Evolutionary conservation across 2,888 invertebrate genomes (phyloP), one percentile per base, ranked within the genome.

Genomic region (Gastracanthus pulcherrimus): DNA sequence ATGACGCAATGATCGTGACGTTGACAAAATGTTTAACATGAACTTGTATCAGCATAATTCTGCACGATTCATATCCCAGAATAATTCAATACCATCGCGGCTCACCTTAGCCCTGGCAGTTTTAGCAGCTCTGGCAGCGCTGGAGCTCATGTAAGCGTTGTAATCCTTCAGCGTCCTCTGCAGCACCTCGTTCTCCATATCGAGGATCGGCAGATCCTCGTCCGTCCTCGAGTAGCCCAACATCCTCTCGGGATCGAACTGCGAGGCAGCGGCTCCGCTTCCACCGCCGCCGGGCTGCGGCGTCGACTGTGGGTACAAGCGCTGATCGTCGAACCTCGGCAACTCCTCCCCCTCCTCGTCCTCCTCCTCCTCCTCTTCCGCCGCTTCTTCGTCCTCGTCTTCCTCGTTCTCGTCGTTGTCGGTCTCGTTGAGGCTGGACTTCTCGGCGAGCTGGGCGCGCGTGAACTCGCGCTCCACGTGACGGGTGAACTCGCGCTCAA

Each of bases 131-230:
- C 19, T 77, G 5, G 36, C 72, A 4, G 48, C 76, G 71, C 84
- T 87, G 16, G 88, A 87, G 66, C 87, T 85, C 86, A 89, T 86
- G 81, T 89, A 90, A 9, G 88, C 87, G 58, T 89, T 89, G 84
- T 90, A 90, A 72, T 89, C 89, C 82, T 89, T 86, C 58, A 90
- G 71, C 2, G 88, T 89, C 29, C 89, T 85, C 58, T 88, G 87
- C 19, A 90, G 85, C 3, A 90, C 88, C 34, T 90, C 88, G 67
- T 90, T 90, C 80, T 90, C 90, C 72, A 89, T 78, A 55, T 89
- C 90, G 45, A 89, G 80, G n/a, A 89, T 88, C 23, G 90, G 89
- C 5, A 89, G 77, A 19, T 89, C 90, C 76, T 89, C 89, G 11
- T 87, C 86, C 3, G 89, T 87, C 34, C 87, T 85, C 58, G 89